Conservation (phyloP, 2,113 vertebrate species). For the Pygoscelis adeliae region DNA sequence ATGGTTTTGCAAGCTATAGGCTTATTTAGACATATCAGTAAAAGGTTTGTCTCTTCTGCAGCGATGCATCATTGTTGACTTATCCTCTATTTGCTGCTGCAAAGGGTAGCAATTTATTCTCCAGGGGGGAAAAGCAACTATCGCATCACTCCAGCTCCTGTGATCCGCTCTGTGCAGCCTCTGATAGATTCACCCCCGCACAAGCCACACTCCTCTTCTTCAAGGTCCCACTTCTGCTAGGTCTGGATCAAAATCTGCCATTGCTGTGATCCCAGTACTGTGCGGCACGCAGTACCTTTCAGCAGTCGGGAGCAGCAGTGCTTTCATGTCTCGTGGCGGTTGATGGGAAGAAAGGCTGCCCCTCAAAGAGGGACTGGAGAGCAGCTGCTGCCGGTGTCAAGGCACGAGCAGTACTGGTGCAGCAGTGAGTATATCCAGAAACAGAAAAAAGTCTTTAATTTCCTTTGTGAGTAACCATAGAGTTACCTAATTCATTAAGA, state of each 20-base stretch:
- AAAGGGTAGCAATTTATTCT: not conserved
- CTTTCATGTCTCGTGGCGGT: not conserved
- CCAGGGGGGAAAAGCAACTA: not conserved
- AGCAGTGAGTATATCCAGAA: not conserved
- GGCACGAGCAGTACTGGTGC: not conserved
- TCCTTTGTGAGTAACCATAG: not conserved
- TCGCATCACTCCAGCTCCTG: not conserved
- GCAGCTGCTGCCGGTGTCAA: not conserved
- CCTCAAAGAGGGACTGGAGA: not conserved
- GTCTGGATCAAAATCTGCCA: not conserved
- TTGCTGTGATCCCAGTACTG: not conserved
- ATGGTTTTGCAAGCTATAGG: not conserved
- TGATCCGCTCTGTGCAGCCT: not conserved
- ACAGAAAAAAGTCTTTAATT: not conserved
- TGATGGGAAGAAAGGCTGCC: not conserved
- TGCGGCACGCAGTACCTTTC: not conserved
- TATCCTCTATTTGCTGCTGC: not conserved
- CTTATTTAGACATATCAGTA: not conserved
- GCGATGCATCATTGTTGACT: not conserved
- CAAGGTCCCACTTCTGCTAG: not conserved
- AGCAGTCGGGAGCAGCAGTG: not conserved
- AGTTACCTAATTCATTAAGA: not conserved
- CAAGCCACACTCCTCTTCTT: not conserved
- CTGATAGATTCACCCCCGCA: not conserved
- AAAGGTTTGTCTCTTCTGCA: not conserved